These are phyloP conservation scores for Drosophila nr. perissopoda DNA, from an alignment of 2,888 invertebrate genomes.

Conservation along the genomic window DNA sequence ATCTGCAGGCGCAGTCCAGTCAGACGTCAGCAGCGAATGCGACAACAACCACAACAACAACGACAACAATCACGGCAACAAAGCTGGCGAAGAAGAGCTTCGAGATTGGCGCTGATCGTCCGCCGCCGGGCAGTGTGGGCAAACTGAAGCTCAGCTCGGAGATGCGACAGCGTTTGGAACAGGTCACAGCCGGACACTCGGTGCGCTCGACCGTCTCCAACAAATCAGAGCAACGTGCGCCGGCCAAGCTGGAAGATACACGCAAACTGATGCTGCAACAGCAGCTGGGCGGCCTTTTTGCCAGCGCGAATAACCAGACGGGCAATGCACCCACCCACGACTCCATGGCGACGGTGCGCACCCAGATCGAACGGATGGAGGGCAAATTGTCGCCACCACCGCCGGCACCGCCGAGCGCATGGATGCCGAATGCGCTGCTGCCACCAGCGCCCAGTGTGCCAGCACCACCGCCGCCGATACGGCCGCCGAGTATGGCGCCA, in stretches of 20 bases:
- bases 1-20: constrained; percentile 17
- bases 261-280: constrained; percentile 93
- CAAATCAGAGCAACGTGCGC: constrained; percentile 89
- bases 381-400: constrained; percentile 86
- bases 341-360: constrained; percentile 84
- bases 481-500: constrained; percentile 86
- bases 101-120: constrained; percentile 92
- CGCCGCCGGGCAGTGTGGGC: constrained; percentile 94
- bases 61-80: constrained; percentile 33
- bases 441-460: constrained; percentile 88
- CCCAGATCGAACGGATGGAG: constrained; percentile 88
- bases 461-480: constrained; percentile 87
- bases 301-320: constrained; percentile 46
- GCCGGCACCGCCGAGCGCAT: constrained; percentile 86
- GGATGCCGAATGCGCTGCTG: constrained; percentile 88
- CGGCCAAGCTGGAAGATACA: constrained; percentile 94
- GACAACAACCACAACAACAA: constrained; percentile 36
- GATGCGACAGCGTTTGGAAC: constrained; percentile 95
- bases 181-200: constrained; percentile 95
- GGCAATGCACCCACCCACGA: constrained; percentile 22
- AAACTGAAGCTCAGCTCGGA: constrained; percentile 95
- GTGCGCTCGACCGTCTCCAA: constrained; percentile 91
- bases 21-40: not conserved
- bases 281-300: constrained; percentile 89
- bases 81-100: constrained; percentile 87